Evolutionary conservation across 1,140 invertebrate species (phyloP), one percentile per base, ranked within the genome.

Genomic region (Pogonus chalceus): DNA sequence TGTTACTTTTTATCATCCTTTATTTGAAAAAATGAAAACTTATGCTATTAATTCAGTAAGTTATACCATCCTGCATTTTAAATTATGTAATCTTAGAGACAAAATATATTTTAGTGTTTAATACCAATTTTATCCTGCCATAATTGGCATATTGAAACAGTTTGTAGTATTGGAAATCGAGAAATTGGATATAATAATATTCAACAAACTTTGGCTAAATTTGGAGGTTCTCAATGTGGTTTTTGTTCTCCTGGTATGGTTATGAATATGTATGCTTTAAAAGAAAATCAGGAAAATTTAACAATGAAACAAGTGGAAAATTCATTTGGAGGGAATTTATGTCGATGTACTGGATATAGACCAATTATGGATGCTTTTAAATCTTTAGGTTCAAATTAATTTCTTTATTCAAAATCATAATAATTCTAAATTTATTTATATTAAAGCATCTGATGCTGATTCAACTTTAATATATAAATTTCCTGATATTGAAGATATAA

Each of bases 171-270:
- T 26, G 86, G 88, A 3, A 82, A 79, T 63, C 77, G 74, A 59
- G 71, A 71, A 51, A 72, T 65, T 1, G 86, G 87, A 9, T 90
- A 88, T 66, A 82, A 90, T 65, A 71, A 76, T 2, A 72, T 88
- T 26, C 85, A 88, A 69, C 77, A 76, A 24, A 66, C 77, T 7
- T 62, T 90, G 49, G 84, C 84, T 1, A 73, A 77, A 49, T 81
- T 82, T 65, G 85, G 85, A 67, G 87, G 85, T 4, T 84, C 85
- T 2, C 87, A 90, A 67, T 90, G 86, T 63, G 89, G 89, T 1
- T 92, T 79, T 68, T 92, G 88, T 58, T 82, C 84, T 0, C 81
- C 88, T n/a, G 89, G 87, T 35, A 90, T 90, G 80, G 78, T 92
- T 20, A 91, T 92, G 88, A 87, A 84, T 58, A 83, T 91, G 79